Percentiles rank a stretch among this genome's conserved stretches.
These are phyloP conservation scores for Brachionus sp. DNA, from an alignment of 1,140 invertebrate genomes.

Conservation along the genomic window DNA sequence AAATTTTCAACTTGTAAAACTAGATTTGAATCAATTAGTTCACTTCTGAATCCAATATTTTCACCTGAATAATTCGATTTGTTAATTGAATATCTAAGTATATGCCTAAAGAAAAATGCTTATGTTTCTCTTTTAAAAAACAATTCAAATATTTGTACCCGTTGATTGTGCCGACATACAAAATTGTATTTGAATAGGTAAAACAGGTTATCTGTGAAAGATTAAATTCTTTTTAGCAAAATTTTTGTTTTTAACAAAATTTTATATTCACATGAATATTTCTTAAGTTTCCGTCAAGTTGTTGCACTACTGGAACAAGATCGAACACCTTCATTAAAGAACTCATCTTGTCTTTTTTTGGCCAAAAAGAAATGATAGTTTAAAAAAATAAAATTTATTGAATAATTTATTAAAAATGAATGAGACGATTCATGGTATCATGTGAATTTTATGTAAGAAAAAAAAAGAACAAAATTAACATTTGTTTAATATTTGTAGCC, in stretches of 20 bases:
- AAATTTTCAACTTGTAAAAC: background rate
- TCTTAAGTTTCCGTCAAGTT: background rate
- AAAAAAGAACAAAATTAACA: background rate
- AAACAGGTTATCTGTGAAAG: background rate
- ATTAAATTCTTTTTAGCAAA: background rate
- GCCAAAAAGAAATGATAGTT: background rate
- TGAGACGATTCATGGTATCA: background rate
- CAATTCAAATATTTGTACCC: background rate
- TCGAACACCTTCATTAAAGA: constrained; percentile 34
- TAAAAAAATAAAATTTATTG: background rate
- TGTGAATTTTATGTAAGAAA: background rate
- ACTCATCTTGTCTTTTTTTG: background rate
- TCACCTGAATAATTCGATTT: constrained; percentile 32
- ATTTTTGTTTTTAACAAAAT: background rate
- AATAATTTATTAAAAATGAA: background rate
- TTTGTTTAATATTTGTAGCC: constrained; percentile 6
- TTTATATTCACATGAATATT: background rate
- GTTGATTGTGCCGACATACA: constrained; percentile 1
- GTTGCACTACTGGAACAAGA: background rate
- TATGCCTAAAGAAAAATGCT: background rate
- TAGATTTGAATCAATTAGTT: constrained; percentile 22
- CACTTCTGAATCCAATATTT: constrained; percentile 35
- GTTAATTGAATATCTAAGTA: constrained; percentile 39
- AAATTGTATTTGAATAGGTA: constrained; percentile 25
- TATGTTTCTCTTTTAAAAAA: background rate